A percentile compares a stretch with the other conserved stretches of the same genome.
phyloP scores from a whole-genome alignment of 2,113 vertebrate genomes.

The Myodes glareolus region DNA sequence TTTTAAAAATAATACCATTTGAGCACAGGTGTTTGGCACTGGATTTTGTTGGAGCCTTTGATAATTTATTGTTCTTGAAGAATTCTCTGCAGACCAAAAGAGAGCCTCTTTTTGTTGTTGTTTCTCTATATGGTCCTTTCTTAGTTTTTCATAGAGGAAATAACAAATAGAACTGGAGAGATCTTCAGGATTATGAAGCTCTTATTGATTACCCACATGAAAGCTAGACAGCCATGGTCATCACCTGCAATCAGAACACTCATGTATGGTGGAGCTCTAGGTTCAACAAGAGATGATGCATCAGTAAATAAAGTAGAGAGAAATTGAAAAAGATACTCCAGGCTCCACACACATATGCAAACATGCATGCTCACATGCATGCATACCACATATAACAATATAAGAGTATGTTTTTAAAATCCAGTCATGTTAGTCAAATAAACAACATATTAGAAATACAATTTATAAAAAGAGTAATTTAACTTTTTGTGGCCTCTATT shows the following conservation, averaged over 20 bases:
- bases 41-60: not conserved
- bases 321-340: not conserved
- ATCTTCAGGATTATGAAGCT: not conserved
- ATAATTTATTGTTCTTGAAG: not conserved
- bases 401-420: not conserved
- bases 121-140: not conserved
- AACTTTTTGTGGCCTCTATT: not conserved
- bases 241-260: not conserved
- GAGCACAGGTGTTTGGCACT: not conserved
- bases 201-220: not conserved
- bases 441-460: not conserved
- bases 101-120: rapidly evolving
- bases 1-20: not conserved
- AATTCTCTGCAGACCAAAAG: not conserved
- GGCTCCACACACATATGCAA: not conserved
- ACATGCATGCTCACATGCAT: not conserved
- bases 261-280: not conserved
- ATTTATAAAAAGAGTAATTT: not conserved
- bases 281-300: not conserved
- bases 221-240: not conserved
- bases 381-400: not conserved
- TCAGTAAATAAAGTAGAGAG: not conserved
- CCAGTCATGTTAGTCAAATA: not conserved
- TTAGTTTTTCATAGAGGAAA: not conserved
- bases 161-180: rapidly evolving